Evolutionary conservation across 1,140 invertebrate genomes (phyloP).

Genomic region (Diprion similis): DNA sequence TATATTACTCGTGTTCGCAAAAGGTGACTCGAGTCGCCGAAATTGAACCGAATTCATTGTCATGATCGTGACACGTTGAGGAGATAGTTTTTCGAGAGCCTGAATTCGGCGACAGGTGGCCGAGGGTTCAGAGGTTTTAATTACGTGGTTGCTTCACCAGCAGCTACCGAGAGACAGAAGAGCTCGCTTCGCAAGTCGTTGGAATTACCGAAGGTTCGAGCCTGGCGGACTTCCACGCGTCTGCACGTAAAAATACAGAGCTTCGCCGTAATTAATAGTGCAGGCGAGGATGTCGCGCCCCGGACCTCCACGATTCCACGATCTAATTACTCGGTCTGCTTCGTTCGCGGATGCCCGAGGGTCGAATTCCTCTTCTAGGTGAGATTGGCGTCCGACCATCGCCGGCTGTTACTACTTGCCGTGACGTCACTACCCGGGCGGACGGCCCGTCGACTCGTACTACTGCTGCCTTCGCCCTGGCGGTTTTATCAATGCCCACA

Average conservation of each 20-base stretch:
- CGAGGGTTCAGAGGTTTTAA: no score
- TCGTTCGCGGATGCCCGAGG: not conserved
- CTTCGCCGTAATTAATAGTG: not conserved
- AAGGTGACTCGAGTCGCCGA: no score
- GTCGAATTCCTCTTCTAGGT: not conserved
- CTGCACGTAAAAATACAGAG: not conserved
- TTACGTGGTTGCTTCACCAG: no score
- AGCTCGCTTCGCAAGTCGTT: not conserved
- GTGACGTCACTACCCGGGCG: not conserved
- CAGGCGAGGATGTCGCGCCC: not conserved
- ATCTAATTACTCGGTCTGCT: conserved; percentile 7
- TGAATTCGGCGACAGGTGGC: no score
- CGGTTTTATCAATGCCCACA: no score
- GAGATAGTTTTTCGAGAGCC: no score
- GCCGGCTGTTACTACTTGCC: not conserved
- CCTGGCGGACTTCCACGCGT: not conserved
- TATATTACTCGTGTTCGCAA: no score
- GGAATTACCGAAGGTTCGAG: not conserved
- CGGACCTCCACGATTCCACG: not conserved
- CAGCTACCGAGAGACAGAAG: no score
- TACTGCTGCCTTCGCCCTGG: not conserved
- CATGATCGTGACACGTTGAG: no score
- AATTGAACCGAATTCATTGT: no score
- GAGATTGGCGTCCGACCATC: conserved; percentile 2
- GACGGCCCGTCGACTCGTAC: not conserved